phyloP scores from a whole-genome alignment of 1,140 invertebrate genomes.

The Heliconius congener region DNA sequence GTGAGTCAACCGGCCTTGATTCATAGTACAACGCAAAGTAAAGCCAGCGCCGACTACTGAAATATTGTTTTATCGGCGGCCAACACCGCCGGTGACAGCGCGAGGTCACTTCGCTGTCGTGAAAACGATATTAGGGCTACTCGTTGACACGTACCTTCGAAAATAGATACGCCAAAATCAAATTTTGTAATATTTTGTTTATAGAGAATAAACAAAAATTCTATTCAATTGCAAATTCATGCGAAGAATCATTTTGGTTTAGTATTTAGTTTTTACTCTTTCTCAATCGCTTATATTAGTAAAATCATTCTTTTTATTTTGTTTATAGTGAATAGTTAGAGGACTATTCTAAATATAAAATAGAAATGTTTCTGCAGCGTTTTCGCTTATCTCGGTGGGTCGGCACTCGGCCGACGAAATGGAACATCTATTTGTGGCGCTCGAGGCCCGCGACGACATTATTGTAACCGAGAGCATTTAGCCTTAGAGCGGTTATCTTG shows the following conservation, averaged over 20 bases:
- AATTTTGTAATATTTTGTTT: background rate
- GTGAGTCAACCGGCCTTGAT: constrained; percentile 75
- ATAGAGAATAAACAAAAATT: background rate
- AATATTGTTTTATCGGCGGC: constrained; percentile 50
- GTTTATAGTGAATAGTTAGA: constrained; percentile 31
- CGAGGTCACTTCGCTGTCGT: constrained; percentile 47
- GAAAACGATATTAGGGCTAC: constrained; percentile 40
- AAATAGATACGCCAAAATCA: constrained; percentile 18
- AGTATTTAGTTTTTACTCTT: no score
- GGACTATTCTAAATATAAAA: constrained; percentile 57
- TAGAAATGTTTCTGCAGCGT: constrained; percentile 65
- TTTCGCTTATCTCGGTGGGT: constrained; percentile 70
- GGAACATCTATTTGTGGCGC: constrained; percentile 76
- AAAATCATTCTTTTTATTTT: background rate
- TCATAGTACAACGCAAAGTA: constrained; percentile 58
- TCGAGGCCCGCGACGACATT: constrained; percentile 76
- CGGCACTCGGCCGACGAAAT: constrained; percentile 63
- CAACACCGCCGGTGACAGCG: constrained; percentile 47
- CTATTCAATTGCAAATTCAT: background rate
- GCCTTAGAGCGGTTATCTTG: constrained; percentile 18
- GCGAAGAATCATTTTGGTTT: background rate
- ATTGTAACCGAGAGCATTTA: constrained; percentile 57
- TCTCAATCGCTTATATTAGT: no score
- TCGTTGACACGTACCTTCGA: constrained; percentile 25
- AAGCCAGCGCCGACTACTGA: constrained; percentile 58